Evolutionary conservation across 2,113 vertebrate genomes (phyloP).

Genomic region (Mormoops blainvillei): DNA sequence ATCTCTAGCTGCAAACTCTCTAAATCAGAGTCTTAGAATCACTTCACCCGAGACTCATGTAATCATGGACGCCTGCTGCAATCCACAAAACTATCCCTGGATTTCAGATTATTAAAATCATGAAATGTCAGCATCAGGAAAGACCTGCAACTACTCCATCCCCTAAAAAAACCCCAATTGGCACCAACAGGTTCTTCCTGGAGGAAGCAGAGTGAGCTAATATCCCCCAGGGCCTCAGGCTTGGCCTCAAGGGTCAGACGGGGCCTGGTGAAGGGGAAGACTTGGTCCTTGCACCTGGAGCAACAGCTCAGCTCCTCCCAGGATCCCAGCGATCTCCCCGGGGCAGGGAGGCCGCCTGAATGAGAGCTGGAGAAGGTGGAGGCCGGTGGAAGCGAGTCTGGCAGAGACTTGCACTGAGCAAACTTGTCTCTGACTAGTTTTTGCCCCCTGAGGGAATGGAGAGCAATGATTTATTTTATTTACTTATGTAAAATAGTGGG

Average conservation of each 20-base stretch:
- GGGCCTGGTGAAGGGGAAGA: background rate
- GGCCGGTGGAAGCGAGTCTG: background rate
- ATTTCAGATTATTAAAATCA: background rate
- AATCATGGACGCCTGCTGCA: background rate
- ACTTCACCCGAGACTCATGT: background rate
- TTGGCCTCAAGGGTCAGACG: background rate
- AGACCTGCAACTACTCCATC: background rate
- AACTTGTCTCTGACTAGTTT: slow-evolving; percentile 16
- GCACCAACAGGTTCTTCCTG: background rate
- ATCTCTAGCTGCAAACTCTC: background rate
- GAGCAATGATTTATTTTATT: slow-evolving; percentile 36
- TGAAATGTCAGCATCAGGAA: background rate
- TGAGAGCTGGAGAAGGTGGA: background rate
- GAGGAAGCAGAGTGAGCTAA: background rate
- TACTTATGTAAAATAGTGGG: slow-evolving; percentile 33
- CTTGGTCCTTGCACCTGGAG: background rate
- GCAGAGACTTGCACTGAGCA: background rate
- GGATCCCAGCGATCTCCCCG: background rate
- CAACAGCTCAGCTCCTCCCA: background rate
- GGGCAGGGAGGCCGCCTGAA: background rate
- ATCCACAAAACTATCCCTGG: background rate
- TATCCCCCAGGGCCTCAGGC: background rate
- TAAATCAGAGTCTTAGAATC: background rate
- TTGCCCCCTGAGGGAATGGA: slow-evolving; percentile 25
- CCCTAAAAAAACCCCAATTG: accelerated